Evolutionary conservation across 30 jellyfish, hydroid and myxozoan genomes (phyloP), one percentile per base, ranked within the genome.

Genomic region (Aurelia sp.): DNA sequence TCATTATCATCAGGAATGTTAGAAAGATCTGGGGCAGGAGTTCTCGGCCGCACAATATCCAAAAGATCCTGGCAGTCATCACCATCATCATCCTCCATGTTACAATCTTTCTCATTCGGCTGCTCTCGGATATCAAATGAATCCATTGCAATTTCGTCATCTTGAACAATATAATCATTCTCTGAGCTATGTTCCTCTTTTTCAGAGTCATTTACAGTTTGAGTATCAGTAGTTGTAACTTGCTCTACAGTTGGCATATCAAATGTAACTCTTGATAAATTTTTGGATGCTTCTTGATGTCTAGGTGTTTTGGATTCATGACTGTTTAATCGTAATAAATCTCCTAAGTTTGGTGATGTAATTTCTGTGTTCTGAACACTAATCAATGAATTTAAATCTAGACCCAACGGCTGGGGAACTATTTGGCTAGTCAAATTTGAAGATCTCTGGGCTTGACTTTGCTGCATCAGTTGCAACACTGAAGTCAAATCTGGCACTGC

Each of bases 101-200:
- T 55, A 69, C 40, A 18, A 33, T 13, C 79, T 20, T 69, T 50
- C 19, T 69, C 79, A 20, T 11, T 21, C 11, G 55, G 31, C 17
- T 69, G 60, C 20, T 69, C 79, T 1, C 44, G 51, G 37, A 69
- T 69, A 20, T 69, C 79, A 69, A 69, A 69, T 13, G 79, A 69
- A 27, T 69, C 61, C 50, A 69, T 11, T 8, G 19, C 55, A 9
- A 23, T 55, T 4, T 69, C 60, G 0, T 33, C 31, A 11, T 69
- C 27, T 11, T 33, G 61, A 69, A 11, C 33, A 44, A 44, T 44
- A 44, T 44, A 44, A 44, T 10, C 16, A 44, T 44, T 44, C 55
- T 44, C 55, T 44, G 55, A 10, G 55, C 55, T 44, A 44, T 44
- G 55, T 44, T 44, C 55, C 55, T 44, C 55, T 44, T 44, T 44